These are phyloP conservation scores for Deilephila porcellus DNA, from an alignment of 2,888 invertebrate species.

Conservation along the genomic window DNA sequence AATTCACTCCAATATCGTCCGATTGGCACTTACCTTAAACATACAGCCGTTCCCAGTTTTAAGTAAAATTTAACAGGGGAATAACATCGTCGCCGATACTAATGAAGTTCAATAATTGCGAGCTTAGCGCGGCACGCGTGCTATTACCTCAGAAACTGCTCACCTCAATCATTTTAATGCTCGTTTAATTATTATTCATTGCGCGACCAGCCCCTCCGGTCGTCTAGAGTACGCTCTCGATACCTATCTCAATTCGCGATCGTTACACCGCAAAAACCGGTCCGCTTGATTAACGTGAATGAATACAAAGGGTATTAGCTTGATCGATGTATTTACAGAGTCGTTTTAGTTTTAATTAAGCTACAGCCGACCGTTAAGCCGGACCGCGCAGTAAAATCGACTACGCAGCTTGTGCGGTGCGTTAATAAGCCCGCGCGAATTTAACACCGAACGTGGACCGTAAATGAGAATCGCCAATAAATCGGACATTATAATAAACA, in stretches of 20 bases:
- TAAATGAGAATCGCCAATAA: constrained; percentile 81
- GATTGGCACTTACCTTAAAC: background rate
- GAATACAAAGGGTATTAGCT: constrained; percentile 60
- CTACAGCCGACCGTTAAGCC: constrained; percentile 67
- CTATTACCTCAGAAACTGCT: constrained; percentile 63
- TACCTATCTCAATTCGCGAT: constrained; percentile 55
- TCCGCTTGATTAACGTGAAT: constrained; percentile 56
- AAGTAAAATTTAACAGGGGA: constrained; percentile 57
- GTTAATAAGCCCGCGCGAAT: constrained; percentile 73
- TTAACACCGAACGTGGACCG: constrained; percentile 65
- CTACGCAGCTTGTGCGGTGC: constrained; percentile 61
- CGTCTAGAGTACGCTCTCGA: constrained; percentile 53
- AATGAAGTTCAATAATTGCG: constrained; percentile 72
- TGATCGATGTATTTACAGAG: constrained; percentile 71
- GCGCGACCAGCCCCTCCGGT: constrained; percentile 47
- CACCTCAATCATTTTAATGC: constrained; percentile 72
- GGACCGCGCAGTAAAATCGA: constrained; percentile 71
- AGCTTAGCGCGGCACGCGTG: constrained; percentile 66
- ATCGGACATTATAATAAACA: constrained; percentile 82
- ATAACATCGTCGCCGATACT: constrained; percentile 63
- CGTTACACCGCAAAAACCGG: constrained; percentile 57
- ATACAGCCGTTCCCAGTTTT: constrained; percentile 30
- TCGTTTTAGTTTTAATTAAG: constrained; percentile 82
- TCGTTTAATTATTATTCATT: constrained; percentile 71
- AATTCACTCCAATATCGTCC: background rate